Evolutionary conservation across 2,113 vertebrate species (phyloP).

Genomic region (Eptesicus fuscus): DNA sequence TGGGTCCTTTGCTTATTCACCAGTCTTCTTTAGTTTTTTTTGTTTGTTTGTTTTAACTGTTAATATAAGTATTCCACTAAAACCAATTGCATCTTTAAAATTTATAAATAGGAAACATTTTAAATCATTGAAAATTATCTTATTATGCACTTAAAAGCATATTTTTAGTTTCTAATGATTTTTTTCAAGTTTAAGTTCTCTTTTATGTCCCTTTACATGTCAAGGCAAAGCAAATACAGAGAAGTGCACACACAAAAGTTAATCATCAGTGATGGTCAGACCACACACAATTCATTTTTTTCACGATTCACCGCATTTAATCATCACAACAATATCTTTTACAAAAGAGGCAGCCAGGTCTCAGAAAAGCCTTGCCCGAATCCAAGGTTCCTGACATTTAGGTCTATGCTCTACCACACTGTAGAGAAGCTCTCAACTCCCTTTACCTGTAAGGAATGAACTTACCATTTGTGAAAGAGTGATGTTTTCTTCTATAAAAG

Average conservation of each 20-base stretch:
- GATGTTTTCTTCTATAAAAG: not conserved
- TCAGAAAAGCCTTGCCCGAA: not conserved
- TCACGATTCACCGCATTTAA: not conserved
- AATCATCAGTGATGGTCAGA: not conserved
- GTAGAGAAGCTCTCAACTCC: not conserved
- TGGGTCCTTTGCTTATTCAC: not conserved
- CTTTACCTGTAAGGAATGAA: not conserved
- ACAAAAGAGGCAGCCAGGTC: not conserved
- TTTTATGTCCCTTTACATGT: not conserved
- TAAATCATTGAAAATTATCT: conserved; percentile 24
- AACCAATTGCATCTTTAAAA: not conserved
- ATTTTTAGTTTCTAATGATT: conserved; percentile 30
- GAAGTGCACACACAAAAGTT: not conserved
- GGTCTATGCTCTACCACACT: not conserved
- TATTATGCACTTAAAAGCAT: not conserved
- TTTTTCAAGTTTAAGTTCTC: not conserved
- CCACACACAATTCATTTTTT: not conserved
- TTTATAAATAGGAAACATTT: not conserved
- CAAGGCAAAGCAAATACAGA: not conserved
- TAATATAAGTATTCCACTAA: not conserved
- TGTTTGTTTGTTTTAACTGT: not conserved
- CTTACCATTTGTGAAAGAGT: not conserved
- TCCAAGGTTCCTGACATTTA: not conserved
- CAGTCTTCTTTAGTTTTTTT: not conserved
- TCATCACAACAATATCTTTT: not conserved